Base-by-base conservation (phyloP, 2,113 vertebrate genomes). In the Corydoras maculifer region DNA sequence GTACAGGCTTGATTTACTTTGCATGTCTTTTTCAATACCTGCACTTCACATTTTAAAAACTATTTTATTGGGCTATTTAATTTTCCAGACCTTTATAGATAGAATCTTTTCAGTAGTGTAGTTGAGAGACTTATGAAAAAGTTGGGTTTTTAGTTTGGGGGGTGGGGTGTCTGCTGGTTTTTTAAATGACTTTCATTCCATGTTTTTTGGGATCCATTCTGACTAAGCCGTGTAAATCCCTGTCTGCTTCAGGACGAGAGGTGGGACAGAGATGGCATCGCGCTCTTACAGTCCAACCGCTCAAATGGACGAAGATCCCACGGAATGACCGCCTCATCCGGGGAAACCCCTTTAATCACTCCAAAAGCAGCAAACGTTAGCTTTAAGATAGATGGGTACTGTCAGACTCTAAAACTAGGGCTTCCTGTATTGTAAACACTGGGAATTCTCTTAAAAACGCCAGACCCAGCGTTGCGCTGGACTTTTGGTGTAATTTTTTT, bases 201-300 rank as follows among this genome's bases (percentile, higher is more conserved):
- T 77, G 61, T 80, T 51, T 83, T 79, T 92, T 96, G 93, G 93
- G 92, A 96, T 86, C 94, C 94, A 91, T 94, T 94, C 90, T 95
- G 95, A 99, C 97, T 99, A 99, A 99, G 97, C 94, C 94, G 94
- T 98, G 94, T 99, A 93, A 98, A 97, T 99, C 95, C 97, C 96
- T 98, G 95, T 99, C 95, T 98, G 95, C 97, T 99, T 98, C 97
- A 99, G 96, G 97, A 96, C 94, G 93, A 96, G 94, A 97, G 98
- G 96, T 98, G 95, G 97, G 96, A 98, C 94, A 97, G 94, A 98
- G 94, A 95, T 98, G 97, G 92, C 96, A 94, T 95, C 18, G 18
- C 18, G 18, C 18, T 25, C 18, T 25, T 96, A 98, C 96, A 94
- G 92, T 94, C 92, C 92, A 94, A 89, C 93, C 94, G 89, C 91